These are phyloP conservation scores for Peromyscus melanophrys DNA, from an alignment of 2,797 vertebrate species.

Conservation along the genomic window DNA sequence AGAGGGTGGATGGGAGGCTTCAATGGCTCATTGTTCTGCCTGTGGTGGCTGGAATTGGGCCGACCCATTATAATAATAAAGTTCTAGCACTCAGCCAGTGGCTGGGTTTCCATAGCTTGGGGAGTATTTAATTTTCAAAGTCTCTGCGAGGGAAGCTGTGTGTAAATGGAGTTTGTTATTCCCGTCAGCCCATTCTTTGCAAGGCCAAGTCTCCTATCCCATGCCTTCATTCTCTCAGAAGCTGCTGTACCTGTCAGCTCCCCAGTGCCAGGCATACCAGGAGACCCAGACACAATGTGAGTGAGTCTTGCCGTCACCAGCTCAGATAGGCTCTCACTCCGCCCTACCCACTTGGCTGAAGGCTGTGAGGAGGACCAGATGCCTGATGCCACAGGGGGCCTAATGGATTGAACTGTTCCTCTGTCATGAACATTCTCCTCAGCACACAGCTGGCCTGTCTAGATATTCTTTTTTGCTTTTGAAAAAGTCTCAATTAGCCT, in stretches of 20 bases:
- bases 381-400: neutral
- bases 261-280: neutral
- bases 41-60: conserved; percentile 52
- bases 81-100: conserved; percentile 37
- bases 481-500: neutral
- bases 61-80: conserved; percentile 74
- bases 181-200: neutral
- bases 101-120: conserved; percentile 74
- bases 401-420: neutral
- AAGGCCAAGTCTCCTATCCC: conserved; percentile 14
- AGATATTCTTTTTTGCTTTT: neutral
- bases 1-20: conserved; percentile 52
- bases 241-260: conserved; percentile 7
- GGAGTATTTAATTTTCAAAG: conserved; percentile 81
- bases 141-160: neutral
- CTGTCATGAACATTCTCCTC: neutral
- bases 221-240: conserved; percentile 6
- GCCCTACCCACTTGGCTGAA: neutral
- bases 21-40: conserved; percentile 77
- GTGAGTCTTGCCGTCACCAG: conserved; percentile 9
- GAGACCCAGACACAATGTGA: neutral
- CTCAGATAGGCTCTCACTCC: conserved; percentile 25
- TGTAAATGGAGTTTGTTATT: conserved; percentile 59
- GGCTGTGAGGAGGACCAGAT: neutral
- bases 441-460: neutral